phyloP scores from a whole-genome alignment of 2,797 vertebrate genomes.

The Thunnus albacares region DNA sequence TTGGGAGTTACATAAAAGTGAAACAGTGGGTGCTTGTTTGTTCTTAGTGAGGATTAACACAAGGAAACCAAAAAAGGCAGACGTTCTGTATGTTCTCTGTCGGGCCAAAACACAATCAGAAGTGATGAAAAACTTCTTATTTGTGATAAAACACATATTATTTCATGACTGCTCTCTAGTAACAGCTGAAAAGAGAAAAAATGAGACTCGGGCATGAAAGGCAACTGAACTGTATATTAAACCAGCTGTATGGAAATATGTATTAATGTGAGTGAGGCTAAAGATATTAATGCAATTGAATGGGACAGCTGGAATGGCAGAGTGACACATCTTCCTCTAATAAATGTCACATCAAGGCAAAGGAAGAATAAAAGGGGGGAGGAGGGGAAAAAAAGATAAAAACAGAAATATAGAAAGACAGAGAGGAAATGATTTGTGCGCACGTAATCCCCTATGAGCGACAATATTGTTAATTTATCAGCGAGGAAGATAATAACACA shows the following conservation, averaged over 20 bases:
- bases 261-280: conserved; percentile 29
- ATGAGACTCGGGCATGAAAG: conserved; percentile 12
- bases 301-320: conserved; percentile 44
- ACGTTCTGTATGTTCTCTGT: conserved; percentile 16
- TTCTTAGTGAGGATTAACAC: conserved; percentile 26
- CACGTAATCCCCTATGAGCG: conserved; percentile 31
- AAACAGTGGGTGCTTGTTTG: conserved; percentile 30
- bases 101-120: conserved; percentile 65
- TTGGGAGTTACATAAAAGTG: conserved; percentile 21
- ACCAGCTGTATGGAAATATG: conserved; percentile 34
- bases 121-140: conserved; percentile 46
- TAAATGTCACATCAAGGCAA: conserved; percentile 64
- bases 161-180: conserved; percentile 17
- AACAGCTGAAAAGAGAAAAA: neutral
- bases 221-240: conserved; percentile 22
- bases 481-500: conserved; percentile 32
- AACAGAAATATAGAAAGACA: conserved; percentile 39
- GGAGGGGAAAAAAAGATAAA: conserved; percentile 7
- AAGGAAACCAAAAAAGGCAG: conserved; percentile 13
- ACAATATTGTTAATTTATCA: conserved; percentile 56
- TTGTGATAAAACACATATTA: conserved; percentile 20
- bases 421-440: conserved; percentile 36
- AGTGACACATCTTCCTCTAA: conserved; percentile 54
- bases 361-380: conserved; percentile 1
- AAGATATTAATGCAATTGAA: conserved; percentile 47